Conservation (phyloP, 2,113 vertebrate species). For the Dermatemys mawii region DNA sequence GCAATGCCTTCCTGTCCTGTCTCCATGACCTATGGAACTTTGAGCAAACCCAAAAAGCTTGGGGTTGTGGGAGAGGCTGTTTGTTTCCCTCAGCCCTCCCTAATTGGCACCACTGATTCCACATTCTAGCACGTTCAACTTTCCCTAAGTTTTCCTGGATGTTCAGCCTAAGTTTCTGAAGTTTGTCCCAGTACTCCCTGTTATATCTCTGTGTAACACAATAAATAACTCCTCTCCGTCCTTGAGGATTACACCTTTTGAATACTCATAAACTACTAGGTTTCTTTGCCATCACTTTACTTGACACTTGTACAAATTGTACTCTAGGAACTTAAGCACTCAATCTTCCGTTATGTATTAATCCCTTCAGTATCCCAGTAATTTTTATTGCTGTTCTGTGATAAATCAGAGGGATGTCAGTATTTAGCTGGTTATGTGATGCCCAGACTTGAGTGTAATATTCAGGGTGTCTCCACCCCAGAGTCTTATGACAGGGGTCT, state of each 20-base stretch:
- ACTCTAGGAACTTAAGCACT: neutral
- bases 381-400: neutral
- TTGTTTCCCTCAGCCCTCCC: neutral
- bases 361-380: neutral
- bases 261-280: neutral
- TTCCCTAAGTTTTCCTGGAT: neutral
- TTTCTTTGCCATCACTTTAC: neutral
- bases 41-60: neutral
- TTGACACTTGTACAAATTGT: neutral
- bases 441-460: neutral
- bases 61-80: too few species aligned
- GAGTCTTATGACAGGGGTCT: neutral
- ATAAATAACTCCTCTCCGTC: too few species aligned
- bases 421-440: neutral
- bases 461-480: rapidly evolving
- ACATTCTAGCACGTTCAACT: neutral
- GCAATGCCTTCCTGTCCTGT: too few species aligned
- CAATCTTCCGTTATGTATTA: neutral
- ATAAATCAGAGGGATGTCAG: too few species aligned
- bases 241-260: too few species aligned
- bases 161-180: neutral
- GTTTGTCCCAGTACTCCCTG: neutral
- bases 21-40: neutral
- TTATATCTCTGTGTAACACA: neutral
- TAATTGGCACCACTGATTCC: neutral